A percentile compares a stretch with the other conserved stretches of the same genome.
Conservation (phyloP, 2,888 invertebrate genomes). For the Thecocarcelia acutangulata region DNA sequence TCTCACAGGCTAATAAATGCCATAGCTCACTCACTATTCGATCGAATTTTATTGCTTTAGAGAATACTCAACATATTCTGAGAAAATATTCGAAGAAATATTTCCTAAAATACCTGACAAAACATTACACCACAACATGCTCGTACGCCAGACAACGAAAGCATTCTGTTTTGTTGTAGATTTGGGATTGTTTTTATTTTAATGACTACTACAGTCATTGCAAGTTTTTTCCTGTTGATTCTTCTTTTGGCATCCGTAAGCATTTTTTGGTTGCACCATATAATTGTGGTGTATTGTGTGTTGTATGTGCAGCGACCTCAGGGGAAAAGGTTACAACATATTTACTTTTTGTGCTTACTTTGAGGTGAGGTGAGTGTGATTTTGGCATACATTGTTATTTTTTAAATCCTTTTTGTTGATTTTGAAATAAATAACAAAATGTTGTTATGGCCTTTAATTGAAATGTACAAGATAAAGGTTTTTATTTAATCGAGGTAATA, state of each 20-base stretch:
- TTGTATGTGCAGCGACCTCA: constrained; percentile 47
- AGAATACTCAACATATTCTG: constrained; percentile 12
- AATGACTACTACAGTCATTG: constrained; percentile 24
- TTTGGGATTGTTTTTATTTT: constrained; percentile 19
- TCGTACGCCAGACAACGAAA: not conserved
- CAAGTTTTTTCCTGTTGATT: not conserved
- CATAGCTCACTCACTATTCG: constrained; percentile 5
- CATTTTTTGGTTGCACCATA: constrained; percentile 22
- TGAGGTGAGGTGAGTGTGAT: not conserved
- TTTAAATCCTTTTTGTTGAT: too few species aligned
- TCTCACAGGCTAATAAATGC: constrained; percentile 1
- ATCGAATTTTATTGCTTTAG: constrained; percentile 8
- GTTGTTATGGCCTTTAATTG: too few species aligned
- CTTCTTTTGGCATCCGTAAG: not conserved
- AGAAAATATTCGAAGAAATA: constrained; percentile 27
- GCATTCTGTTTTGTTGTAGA: constrained; percentile 19
- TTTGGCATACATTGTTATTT: not conserved
- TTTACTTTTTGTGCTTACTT: not conserved
- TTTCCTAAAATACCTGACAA: constrained; percentile 23
- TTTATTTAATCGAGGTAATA: too few species aligned
- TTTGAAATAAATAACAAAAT: too few species aligned
- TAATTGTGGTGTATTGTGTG: constrained; percentile 40
- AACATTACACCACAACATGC: not conserved
- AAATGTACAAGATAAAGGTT: too few species aligned
- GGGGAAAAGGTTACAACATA: constrained; percentile 28